Percentiles rank a stretch among this genome's conserved stretches.
Conservation (phyloP, 2,888 invertebrate species). For the Anarsia innoxiella region DNA sequence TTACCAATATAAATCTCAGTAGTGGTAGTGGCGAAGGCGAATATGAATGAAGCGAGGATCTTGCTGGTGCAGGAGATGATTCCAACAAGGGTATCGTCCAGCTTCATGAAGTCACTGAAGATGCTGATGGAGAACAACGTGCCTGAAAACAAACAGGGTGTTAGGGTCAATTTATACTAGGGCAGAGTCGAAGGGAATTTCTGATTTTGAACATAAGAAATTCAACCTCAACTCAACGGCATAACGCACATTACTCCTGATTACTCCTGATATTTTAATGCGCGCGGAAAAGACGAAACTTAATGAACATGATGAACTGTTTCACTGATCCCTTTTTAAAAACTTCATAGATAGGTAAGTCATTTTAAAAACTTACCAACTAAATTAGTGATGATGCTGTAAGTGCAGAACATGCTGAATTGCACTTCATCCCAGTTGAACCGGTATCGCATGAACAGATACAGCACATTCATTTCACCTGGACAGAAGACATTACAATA, state of each 20-base stretch:
- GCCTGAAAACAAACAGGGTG: constrained; percentile 76
- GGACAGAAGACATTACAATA: constrained; percentile 25
- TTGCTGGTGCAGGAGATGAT: constrained; percentile 90
- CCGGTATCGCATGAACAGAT: constrained; percentile 70
- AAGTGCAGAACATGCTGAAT: constrained; percentile 74
- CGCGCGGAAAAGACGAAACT: too few relatives aligned
- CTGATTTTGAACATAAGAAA: too few relatives aligned
- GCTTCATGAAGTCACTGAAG: constrained; percentile 86
- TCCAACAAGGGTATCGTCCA: constrained; percentile 88
- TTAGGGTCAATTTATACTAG: too few relatives aligned
- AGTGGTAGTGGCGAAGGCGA: constrained; percentile 85
- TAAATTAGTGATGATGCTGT: constrained; percentile 69
- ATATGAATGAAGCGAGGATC: constrained; percentile 88
- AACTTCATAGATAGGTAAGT: too few relatives aligned
- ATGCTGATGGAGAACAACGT: constrained; percentile 87
- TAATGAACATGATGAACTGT: too few relatives aligned
- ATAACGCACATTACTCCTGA: too few relatives aligned
- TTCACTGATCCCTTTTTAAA: too few relatives aligned
- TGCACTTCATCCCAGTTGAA: constrained; percentile 77
- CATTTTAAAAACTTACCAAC: constrained; percentile 66
- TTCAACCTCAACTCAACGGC: too few relatives aligned
- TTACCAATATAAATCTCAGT: constrained; percentile 87
- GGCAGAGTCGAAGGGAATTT: too few relatives aligned
- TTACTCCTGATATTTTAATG: too few relatives aligned
- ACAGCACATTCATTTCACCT: constrained; percentile 75